A percentile compares a stretch with the other conserved stretches of the same genome.
Evolutionary conservation across 1,140 invertebrate species (phyloP).

Genomic region (Brevipalpus yothersi): DNA sequence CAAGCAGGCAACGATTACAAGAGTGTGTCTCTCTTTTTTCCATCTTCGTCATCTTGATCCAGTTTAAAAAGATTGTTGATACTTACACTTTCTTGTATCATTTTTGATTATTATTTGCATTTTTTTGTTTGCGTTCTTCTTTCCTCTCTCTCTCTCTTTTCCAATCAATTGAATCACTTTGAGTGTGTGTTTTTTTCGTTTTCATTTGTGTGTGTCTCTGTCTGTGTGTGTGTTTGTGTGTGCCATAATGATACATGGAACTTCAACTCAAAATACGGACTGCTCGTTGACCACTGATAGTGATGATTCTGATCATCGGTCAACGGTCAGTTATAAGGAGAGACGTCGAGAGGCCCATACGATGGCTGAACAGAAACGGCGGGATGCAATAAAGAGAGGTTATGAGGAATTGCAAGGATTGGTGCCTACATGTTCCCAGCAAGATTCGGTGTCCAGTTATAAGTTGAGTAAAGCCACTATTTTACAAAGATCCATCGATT

Average conservation of each 20-base stretch:
- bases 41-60: too few relatives aligned
- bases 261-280: neutral
- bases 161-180: too few relatives aligned
- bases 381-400: conserved; percentile 33
- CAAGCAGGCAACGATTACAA: too few relatives aligned
- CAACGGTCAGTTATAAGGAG: conserved; percentile 70
- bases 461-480: conserved; percentile 90
- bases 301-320: conserved; percentile 63
- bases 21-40: too few relatives aligned
- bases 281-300: conserved; percentile 35
- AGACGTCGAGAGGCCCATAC: conserved; percentile 79
- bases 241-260: neutral
- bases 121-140: too few relatives aligned
- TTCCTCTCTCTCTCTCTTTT: too few relatives aligned
- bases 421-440: conserved; percentile 70
- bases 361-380: conserved; percentile 81
- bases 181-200: too few relatives aligned
- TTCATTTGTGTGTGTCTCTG: too few relatives aligned
- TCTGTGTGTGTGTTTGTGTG: too few relatives aligned
- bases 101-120: too few relatives aligned
- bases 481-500: conserved; percentile 48
- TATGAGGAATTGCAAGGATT: conserved; percentile 72
- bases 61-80: too few relatives aligned
- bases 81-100: too few relatives aligned
- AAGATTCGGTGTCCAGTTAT: conserved; percentile 47